These are phyloP conservation scores for Tenebrosternarchus preto DNA, from an alignment of 2,113 vertebrate genomes.

Conservation along the genomic window DNA sequence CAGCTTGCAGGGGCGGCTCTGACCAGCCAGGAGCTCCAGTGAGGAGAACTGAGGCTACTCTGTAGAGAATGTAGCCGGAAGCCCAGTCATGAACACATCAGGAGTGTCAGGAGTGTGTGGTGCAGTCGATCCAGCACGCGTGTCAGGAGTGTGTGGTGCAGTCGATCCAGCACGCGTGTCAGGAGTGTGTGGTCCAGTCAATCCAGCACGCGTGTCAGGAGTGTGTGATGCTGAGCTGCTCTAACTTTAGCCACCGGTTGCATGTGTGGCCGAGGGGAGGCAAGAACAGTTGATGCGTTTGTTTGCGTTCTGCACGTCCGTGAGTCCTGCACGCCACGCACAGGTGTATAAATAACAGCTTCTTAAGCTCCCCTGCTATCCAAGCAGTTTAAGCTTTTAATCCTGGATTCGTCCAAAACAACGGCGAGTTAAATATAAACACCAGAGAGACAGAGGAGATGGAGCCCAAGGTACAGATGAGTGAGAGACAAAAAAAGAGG, in stretches of 20 bases:
- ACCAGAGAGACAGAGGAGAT: background rate
- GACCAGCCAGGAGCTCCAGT: too few species aligned
- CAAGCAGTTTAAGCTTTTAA: slow-evolving; percentile 57
- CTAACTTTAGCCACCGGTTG: slow-evolving; percentile 27
- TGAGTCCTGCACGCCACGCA: too few species aligned
- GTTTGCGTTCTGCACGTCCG: slow-evolving; percentile 61
- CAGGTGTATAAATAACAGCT: slow-evolving; percentile 67
- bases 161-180: background rate
- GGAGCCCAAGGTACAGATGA: too few species aligned
- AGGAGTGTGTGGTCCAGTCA: background rate
- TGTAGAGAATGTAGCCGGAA: too few species aligned
- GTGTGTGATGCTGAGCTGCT: background rate
- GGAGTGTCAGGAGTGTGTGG: too few species aligned
- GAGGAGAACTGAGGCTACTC: too few species aligned
- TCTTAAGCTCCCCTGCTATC: slow-evolving; percentile 70
- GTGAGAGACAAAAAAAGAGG: background rate
- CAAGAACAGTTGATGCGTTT: slow-evolving; percentile 67
- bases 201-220: background rate
- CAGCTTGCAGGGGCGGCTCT: too few species aligned
- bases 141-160: too few species aligned
- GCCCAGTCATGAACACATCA: too few species aligned
- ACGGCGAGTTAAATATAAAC: background rate
- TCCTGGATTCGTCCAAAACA: background rate
- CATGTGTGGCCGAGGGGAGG: slow-evolving; percentile 46
- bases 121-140: too few species aligned